A percentile compares a stretch with the other conserved stretches of the same genome.
Conservation (phyloP, 2,113 vertebrate genomes). For the Halichoeres trimaculatus region DNA sequence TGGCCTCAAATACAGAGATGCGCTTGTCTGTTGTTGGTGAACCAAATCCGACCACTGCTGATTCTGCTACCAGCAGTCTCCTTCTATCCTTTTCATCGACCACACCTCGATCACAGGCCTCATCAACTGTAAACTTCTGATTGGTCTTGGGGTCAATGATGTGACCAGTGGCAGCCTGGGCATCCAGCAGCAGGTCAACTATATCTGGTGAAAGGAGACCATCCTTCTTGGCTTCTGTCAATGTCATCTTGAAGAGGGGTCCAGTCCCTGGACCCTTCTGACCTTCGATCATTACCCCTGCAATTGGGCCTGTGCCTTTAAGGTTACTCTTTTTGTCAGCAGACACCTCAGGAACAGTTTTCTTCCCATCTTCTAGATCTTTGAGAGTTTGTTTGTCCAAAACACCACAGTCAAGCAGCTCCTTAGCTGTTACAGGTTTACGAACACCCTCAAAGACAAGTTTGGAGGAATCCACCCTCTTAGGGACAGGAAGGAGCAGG, state of each 20-base stretch:
- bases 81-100: conserved; percentile 87
- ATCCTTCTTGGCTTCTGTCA: conserved; percentile 89
- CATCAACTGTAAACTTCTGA: conserved; percentile 86
- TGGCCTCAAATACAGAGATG: conserved; percentile 88
- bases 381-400: conserved; percentile 89
- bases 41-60: conserved; percentile 89
- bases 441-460: conserved; percentile 92
- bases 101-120: conserved; percentile 86
- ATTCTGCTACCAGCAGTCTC: conserved; percentile 88
- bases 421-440: conserved; percentile 92
- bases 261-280: no score
- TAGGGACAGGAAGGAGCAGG: conserved; percentile 84
- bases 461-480: conserved; percentile 86
- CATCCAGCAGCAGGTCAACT: conserved; percentile 88
- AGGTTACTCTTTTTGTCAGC: conserved; percentile 87
- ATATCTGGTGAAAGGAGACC: conserved; percentile 84
- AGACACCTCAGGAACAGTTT: conserved; percentile 86
- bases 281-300: no score
- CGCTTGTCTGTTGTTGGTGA: conserved; percentile 87
- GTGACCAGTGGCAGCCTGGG: conserved; percentile 91
- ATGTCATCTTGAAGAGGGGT: conserved; percentile 79
- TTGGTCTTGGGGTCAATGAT: conserved; percentile 88
- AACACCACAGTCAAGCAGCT: conserved; percentile 91
- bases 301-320: conserved; percentile 89
- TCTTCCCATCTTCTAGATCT: conserved; percentile 87